Evolutionary conservation across 2,113 vertebrate species (phyloP).

Genomic region (Brevimyrus niger): DNA sequence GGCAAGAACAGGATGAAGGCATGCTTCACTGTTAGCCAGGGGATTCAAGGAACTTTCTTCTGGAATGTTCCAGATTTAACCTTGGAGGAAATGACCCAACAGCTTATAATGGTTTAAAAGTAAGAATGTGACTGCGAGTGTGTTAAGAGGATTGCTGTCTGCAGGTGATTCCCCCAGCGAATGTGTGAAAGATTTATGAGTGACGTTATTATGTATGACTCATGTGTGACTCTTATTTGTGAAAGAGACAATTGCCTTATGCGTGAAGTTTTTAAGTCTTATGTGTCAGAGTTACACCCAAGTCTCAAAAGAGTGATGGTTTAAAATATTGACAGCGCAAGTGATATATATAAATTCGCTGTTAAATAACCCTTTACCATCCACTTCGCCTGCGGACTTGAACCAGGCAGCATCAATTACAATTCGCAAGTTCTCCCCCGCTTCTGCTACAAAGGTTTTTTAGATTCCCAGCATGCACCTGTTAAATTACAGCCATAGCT

Average conservation of each 20-base stretch:
- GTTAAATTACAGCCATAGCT: constrained; percentile 17
- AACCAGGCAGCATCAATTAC: not conserved
- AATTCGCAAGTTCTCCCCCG: constrained; percentile 28
- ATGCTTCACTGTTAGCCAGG: not conserved
- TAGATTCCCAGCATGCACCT: constrained; percentile 35
- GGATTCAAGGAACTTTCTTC: not conserved
- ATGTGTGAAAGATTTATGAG: not conserved
- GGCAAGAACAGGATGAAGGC: not conserved
- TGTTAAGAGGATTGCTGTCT: not conserved
- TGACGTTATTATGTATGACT: not conserved
- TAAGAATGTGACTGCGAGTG: not conserved
- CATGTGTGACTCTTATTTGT: not conserved
- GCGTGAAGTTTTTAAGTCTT: not conserved
- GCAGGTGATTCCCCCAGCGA: not conserved
- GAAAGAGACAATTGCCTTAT: not conserved
- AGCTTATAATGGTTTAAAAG: not conserved
- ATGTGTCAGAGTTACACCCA: not conserved
- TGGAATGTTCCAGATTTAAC: not conserved
- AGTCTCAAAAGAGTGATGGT: not conserved
- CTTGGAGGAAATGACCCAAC: not conserved
- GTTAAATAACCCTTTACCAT: not conserved
- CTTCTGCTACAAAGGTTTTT: constrained; percentile 43
- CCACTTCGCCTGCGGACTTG: not conserved
- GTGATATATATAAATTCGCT: not conserved
- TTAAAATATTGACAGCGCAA: not conserved